Evolutionary conservation across 2,888 invertebrate genomes (phyloP), one percentile per base, ranked within the genome.

Genomic region (Aporophyla lueneburgensis): DNA sequence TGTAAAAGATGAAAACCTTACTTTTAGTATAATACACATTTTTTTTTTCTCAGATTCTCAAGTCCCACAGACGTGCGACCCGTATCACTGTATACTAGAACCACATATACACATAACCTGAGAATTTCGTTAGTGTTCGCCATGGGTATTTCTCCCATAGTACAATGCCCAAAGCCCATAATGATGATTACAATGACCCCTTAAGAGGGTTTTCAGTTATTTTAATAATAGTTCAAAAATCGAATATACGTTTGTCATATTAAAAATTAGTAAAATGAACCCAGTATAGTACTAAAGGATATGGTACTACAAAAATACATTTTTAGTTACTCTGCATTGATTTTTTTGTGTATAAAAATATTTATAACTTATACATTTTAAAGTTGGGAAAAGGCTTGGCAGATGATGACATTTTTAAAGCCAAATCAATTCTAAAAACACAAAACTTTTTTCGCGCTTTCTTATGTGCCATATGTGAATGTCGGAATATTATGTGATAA

Each of bases 271-370:
- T 21, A 78, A 54, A 53, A 66, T 54, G 6, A 75, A 69, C 33
- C 7, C 5, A 78, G 53, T 76, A 56, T 24, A 33, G 4, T 24
- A 40, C 70, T 27, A 51, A 79, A 14, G 4, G 9, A 58, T 51
- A 79, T 21, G 43, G 56, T 75, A 46, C 43, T 79, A 71, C 16
- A 76, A 80, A 70, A 79, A 80, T 70, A 76, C 2, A 43, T 7
- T 19, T 43, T 33, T 14, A 43, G 4, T 74, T 62, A 46, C 19
- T 43, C 58, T 51, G 40, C 74, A 78, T 74, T 74, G 51, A 63
- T 46, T 46, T 53, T 46, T 46, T 53, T 19, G 7, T 19, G 5
- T 63, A 62, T 46, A 43, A 61, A 72, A 27, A 43, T 61, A 76
- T 51, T 53, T 40, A 10, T 40, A 51, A 75, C 24, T 69, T 40